phyloP scores from a whole-genome alignment of 2,888 invertebrate genomes.

The Alloscopus bannaensis region DNA sequence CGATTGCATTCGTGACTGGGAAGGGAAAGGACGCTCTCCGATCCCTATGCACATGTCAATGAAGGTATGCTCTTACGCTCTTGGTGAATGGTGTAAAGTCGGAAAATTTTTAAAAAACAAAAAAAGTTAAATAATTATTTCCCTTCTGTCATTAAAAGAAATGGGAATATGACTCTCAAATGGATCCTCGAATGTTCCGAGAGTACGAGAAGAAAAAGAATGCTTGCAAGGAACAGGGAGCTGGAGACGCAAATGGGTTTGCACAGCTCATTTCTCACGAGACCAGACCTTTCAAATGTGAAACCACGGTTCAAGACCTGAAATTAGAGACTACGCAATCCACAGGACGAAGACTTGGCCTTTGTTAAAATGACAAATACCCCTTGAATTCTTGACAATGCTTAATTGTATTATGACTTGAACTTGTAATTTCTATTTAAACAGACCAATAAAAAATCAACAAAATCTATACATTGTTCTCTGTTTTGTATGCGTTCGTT shows the following conservation, averaged over 20 bases:
- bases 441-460: too few relatives aligned
- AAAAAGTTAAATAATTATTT: conserved; percentile 8
- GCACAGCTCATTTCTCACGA: conserved; percentile 20
- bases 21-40: conserved; percentile 65
- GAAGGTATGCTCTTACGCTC: conserved; percentile 68
- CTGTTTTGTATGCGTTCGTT: too few relatives aligned
- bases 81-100: too few relatives aligned
- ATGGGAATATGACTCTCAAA: conserved; percentile 69
- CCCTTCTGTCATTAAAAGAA: conserved; percentile 44
- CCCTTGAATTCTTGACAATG: too few relatives aligned
- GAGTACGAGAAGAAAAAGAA: conserved; percentile 44
- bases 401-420: too few relatives aligned
- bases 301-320: neutral
- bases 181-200: conserved; percentile 60
- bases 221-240: conserved; percentile 21
- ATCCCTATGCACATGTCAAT: conserved; percentile 67
- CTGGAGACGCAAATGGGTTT: conserved; percentile 30
- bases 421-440: too few relatives aligned
- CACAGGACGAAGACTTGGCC: conserved; percentile 40
- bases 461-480: too few relatives aligned
- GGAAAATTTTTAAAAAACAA: too few relatives aligned
- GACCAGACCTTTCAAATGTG: neutral
- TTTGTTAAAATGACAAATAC: conserved; percentile 29
- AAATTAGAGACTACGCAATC: conserved; percentile 31
- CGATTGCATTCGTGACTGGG: conserved; percentile 69